These are phyloP conservation scores for Cyrtonyx montezumae DNA, from an alignment of 2,113 vertebrate genomes.

Conservation along the genomic window DNA sequence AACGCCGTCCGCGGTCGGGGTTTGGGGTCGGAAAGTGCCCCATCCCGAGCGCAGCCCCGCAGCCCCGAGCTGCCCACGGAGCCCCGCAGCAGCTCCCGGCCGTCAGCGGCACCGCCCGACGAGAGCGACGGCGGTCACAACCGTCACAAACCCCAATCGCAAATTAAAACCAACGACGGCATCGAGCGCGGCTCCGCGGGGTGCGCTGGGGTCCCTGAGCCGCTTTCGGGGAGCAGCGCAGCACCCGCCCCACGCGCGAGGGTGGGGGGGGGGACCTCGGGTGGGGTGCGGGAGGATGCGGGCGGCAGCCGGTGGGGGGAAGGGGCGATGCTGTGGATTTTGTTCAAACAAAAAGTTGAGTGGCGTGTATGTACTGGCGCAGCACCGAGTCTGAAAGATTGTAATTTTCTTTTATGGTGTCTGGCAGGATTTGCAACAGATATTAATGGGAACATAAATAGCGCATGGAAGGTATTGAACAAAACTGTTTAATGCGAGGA, in stretches of 20 bases:
- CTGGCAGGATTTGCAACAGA: constrained; percentile 81
- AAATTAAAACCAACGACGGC: not conserved
- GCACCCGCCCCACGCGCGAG: not conserved
- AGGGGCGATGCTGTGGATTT: constrained; percentile 51
- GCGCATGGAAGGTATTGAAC: constrained; percentile 76
- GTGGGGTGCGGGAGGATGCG: not conserved
- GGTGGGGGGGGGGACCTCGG: not conserved
- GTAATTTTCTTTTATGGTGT: constrained; percentile 80
- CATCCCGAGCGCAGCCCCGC: no score
- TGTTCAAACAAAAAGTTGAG: constrained; percentile 69
- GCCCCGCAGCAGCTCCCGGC: no score
- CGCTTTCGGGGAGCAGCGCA: not conserved
- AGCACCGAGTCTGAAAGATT: constrained; percentile 71
- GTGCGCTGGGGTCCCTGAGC: not conserved
- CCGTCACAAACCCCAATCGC: not conserved
- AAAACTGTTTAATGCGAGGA: constrained; percentile 78
- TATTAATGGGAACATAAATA: constrained; percentile 82
- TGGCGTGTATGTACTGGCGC: constrained; percentile 69
- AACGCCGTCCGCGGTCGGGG: not conserved
- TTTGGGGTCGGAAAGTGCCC: not conserved
- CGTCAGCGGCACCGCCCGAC: no score
- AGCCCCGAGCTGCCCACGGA: not conserved
- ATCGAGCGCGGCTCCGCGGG: not conserved
- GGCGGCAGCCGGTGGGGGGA: not conserved
- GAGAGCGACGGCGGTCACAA: not conserved